Base-by-base conservation (phyloP, 2,797 vertebrate genomes). In the Darevskia mixta region DNA sequence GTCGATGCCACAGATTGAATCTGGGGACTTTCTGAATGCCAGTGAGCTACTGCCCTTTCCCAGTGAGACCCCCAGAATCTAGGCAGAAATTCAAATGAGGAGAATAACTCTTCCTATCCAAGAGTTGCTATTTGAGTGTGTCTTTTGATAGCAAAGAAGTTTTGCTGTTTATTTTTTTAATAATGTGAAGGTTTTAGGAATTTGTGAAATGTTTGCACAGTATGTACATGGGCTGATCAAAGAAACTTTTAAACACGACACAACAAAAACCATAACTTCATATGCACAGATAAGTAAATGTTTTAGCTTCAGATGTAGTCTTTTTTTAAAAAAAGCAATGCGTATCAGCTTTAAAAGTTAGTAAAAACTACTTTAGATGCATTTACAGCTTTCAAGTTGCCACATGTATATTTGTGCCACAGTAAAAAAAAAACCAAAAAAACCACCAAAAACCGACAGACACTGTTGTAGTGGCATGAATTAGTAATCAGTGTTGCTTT, bases 401-500 rank as follows among this genome's bases (percentile, higher is more conserved):
- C 85, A 90, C 80, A 58, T n/a, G 8, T 38, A 43, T 35, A 38
- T 32, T 29, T 73, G 1, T 79, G 69, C 55, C 35, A 55, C 27
- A 58, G 27, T 81, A 25, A 11, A 76, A 25, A 25, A 7, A 76
- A 25, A 11, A n/a, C n/a, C 7, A 69, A 55, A 15, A 55, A 55
- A 15, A 9, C n/a, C n/a, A n/a, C n/a, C n/a, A 43, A 17, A 85
- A 86, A 17, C 86, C 5, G 32, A 76, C 77, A 89, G 61, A 27
- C 3, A 71, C 29, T 55, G 29, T 66, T 81, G 45, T 91, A 93
- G 92, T 8, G 38, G 87, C 85, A 92, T 93, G 94, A 95, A 90
- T 86, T 88, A 92, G 90, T 94, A 95, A 96, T 95, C 92, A 94
- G 92, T 91, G 83, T 84, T 93, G 88, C 91, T 94, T 95, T 96